A percentile compares a stretch with the other conserved stretches of the same genome.
Evolutionary conservation across 2,888 invertebrate species (phyloP).

Genomic region (Heliconius ismenius): DNA sequence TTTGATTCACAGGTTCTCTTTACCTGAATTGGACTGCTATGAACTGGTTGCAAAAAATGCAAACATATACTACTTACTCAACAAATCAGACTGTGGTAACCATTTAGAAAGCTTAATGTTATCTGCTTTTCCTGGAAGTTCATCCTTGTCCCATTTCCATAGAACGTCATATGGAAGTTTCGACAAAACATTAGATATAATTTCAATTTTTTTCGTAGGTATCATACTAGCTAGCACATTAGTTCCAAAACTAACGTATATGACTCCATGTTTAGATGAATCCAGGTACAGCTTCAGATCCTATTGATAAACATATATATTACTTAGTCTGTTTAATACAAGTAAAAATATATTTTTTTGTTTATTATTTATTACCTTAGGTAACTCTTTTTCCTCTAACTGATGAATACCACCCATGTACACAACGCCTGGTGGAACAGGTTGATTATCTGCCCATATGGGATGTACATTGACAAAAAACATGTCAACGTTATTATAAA

Average conservation of each 20-base stretch:
- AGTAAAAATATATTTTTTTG: background rate
- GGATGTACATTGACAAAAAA: constrained; percentile 67
- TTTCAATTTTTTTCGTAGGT: constrained; percentile 55
- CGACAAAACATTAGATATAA: constrained; percentile 60
- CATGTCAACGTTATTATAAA: constrained; percentile 57
- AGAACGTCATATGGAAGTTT: constrained; percentile 68
- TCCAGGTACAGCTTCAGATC: constrained; percentile 62
- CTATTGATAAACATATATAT: constrained; percentile 45
- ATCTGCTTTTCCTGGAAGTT: constrained; percentile 55
- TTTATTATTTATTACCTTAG: constrained; percentile 54
- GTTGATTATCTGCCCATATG: constrained; percentile 58
- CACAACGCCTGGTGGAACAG: constrained; percentile 64
- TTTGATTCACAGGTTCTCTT: too few relatives aligned
- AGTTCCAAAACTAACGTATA: constrained; percentile 73
- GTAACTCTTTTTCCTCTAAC: constrained; percentile 59
- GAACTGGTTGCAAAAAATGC: too few relatives aligned
- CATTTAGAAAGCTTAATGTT: constrained; percentile 71
- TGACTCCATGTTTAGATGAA: constrained; percentile 65
- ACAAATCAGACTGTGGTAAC: constrained; percentile 71
- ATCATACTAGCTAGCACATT: constrained; percentile 59
- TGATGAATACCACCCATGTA: constrained; percentile 69
- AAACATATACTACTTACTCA: constrained; percentile 53
- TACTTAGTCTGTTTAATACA: too few relatives aligned
- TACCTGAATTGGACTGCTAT: too few relatives aligned
- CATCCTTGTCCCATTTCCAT: constrained; percentile 71